A percentile compares a stretch with the other conserved stretches of the same genome.
Conservation (phyloP, 2,113 vertebrate genomes). For the Chaetops frenatus region DNA sequence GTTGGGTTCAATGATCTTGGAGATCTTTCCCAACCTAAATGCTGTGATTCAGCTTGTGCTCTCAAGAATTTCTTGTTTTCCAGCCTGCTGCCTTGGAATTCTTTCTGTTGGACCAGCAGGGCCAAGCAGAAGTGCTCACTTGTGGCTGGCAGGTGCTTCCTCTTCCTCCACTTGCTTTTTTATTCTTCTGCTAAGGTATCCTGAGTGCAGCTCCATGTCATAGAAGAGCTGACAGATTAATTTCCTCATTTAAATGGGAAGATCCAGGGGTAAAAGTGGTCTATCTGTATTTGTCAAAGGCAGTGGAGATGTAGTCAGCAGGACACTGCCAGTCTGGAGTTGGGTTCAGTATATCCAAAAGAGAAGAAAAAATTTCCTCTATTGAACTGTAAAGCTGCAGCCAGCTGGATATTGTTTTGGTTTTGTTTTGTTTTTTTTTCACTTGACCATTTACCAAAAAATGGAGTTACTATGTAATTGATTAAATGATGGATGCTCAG, state of each 20-base stretch:
- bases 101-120: not conserved
- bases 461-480: not conserved
- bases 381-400: not conserved
- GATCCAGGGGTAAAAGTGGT: not conserved
- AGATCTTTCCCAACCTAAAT: not conserved
- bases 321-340: not conserved
- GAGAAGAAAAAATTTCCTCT: no score
- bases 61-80: not conserved
- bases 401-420: not conserved
- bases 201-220: not conserved
- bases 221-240: not conserved
- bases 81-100: not conserved
- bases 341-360: not conserved
- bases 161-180: not conserved
- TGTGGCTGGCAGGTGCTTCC: not conserved
- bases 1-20: not conserved
- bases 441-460: not conserved
- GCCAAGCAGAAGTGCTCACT: accelerated
- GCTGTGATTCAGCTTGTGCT: not conserved
- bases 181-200: not conserved
- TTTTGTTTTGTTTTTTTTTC: not conserved
- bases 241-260: not conserved
- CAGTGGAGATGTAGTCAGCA: not conserved
- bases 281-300: not conserved
- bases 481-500: not conserved